Percentiles rank a stretch among this genome's conserved stretches.
phyloP scores from a whole-genome alignment of 1,140 invertebrate genomes.

The Sipha flava region DNA sequence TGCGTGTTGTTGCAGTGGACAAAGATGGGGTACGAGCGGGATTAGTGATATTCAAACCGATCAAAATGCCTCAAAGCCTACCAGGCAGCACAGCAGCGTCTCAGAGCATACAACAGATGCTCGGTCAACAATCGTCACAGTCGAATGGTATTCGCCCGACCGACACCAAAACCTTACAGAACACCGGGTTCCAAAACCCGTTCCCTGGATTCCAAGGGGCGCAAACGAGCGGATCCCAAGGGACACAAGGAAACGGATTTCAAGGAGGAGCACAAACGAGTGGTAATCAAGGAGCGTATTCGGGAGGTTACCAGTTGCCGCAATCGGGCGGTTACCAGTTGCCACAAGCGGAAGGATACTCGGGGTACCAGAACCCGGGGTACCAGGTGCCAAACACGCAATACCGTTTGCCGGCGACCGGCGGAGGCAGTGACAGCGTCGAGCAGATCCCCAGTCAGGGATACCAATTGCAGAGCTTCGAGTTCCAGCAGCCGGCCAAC shows the following conservation, averaged over 20 bases:
- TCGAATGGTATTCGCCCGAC: neutral
- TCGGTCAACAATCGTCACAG: neutral
- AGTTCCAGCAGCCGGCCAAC: neutral
- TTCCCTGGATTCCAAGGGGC: neutral
- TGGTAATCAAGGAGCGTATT: no score
- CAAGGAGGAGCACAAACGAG: neutral
- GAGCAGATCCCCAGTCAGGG: neutral
- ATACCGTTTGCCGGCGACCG: neutral
- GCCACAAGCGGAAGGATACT: neutral
- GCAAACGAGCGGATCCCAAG: no score
- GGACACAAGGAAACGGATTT: no score
- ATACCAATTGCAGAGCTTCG: neutral
- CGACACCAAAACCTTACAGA: neutral
- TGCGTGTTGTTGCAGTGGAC: neutral
- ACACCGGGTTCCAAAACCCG: neutral
- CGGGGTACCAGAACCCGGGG: neutral
- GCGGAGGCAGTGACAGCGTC: neutral
- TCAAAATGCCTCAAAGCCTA: slow-evolving; percentile 20
- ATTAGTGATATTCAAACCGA: slow-evolving; percentile 38
- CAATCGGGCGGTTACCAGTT: neutral
- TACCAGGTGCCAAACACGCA: neutral
- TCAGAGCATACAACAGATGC: neutral
- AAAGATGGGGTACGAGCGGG: slow-evolving; percentile 36
- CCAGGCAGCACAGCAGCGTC: no score
- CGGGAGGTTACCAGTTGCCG: neutral